phyloP scores from a whole-genome alignment of 2,888 invertebrate genomes.

The Harpalus rubripes region DNA sequence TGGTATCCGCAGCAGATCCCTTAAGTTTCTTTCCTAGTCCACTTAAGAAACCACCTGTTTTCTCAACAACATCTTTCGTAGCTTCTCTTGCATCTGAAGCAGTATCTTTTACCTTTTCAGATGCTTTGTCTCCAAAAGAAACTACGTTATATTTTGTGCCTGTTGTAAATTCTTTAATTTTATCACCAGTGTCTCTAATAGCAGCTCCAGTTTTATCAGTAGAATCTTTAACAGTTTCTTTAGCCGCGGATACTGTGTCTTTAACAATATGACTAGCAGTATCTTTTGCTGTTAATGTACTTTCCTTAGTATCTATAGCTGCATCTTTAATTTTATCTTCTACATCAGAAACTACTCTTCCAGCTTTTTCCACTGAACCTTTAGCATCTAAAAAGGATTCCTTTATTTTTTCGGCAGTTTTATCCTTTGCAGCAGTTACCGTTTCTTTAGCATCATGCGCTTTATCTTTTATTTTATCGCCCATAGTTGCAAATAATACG shows the following conservation, averaged over 20 bases:
- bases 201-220: constrained; percentile 69
- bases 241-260: neutral
- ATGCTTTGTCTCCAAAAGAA: constrained; percentile 1
- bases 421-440: constrained; percentile 4
- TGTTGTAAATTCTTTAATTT: constrained; percentile 58
- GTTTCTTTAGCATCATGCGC: constrained; percentile 59
- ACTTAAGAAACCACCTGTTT: constrained; percentile 69
- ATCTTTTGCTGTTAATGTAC: neutral
- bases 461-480: constrained; percentile 64
- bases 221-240: constrained; percentile 69
- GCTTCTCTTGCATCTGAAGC: constrained; percentile 59
- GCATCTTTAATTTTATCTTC: constrained; percentile 64
- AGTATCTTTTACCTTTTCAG: constrained; percentile 68
- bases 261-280: neutral
- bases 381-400: constrained; percentile 55
- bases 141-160: constrained; percentile 45
- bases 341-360: constrained; percentile 53
- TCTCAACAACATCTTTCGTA: constrained; percentile 56
- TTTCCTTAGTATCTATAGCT: constrained; percentile 67
- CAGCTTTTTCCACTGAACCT: constrained; percentile 68
- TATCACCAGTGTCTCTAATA: constrained; percentile 52
- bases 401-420: constrained; percentile 25
- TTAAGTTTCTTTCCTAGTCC: constrained; percentile 68
- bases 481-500: constrained; percentile 69
- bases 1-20: constrained; percentile 68